phyloP scores from a whole-genome alignment of 2,113 vertebrate species.

The Ploceus nigricollis region DNA sequence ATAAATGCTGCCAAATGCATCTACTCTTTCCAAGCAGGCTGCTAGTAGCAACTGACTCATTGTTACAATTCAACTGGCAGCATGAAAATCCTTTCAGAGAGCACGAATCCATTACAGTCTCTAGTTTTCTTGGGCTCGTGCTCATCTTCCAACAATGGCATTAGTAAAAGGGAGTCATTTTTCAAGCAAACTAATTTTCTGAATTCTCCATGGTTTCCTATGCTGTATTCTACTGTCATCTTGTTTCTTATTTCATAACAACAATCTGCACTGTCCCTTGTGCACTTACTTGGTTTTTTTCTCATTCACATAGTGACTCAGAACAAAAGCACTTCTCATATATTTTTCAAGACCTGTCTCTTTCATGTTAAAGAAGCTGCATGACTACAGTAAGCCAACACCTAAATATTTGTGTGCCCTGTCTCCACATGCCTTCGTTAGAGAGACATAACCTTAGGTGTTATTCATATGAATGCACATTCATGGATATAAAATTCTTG shows the following conservation, averaged over 20 bases:
- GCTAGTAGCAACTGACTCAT: background rate
- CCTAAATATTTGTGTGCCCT: constrained; percentile 65
- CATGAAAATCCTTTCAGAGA: background rate
- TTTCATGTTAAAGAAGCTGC: constrained; percentile 7
- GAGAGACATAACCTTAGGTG: constrained; percentile 52
- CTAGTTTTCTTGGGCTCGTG: background rate
- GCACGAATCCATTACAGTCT: background rate
- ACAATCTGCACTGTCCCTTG: background rate
- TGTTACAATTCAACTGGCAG: background rate
- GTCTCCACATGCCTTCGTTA: constrained; percentile 63
- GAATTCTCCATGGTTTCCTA: background rate
- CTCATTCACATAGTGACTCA: background rate
- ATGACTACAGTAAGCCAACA: constrained; percentile 56
- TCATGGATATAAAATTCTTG: background rate
- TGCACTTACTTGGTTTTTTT: background rate
- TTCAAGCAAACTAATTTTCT: background rate
- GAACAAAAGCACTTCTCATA: background rate
- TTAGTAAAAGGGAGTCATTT: background rate
- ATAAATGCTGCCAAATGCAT: background rate
- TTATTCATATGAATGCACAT: constrained; percentile 54
- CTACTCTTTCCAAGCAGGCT: background rate
- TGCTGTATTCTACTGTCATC: background rate
- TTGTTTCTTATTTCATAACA: background rate
- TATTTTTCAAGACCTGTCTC: background rate
- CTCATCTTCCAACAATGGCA: background rate